A percentile compares a stretch with the other conserved stretches of the same genome.
phyloP scores from a whole-genome alignment of 2,888 invertebrate species.

The Hypsopygia costalis region DNA sequence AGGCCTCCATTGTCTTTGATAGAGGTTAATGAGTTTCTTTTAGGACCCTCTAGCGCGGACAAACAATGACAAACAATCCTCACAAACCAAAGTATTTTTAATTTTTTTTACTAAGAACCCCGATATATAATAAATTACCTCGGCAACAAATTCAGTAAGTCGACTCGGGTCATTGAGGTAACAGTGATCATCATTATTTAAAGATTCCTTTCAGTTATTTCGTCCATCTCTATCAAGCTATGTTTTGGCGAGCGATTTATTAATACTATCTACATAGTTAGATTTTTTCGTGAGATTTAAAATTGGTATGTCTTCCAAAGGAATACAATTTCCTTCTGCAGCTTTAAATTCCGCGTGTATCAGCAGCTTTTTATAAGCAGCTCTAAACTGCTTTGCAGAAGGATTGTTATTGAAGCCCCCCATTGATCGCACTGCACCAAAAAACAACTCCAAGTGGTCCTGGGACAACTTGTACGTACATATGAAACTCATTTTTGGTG shows the following conservation, averaged over 20 bases:
- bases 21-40: not conserved
- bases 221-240: slow-evolving; percentile 1
- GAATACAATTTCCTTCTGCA: not conserved
- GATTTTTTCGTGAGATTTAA: slow-evolving; percentile 1
- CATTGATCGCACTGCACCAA: not conserved
- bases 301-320: slow-evolving; percentile 4
- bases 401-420: not conserved
- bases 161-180: not conserved
- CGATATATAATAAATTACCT: slow-evolving; percentile 3
- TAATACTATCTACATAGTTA: slow-evolving; percentile 5
- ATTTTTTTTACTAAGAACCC: not conserved
- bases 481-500: too few relatives aligned
- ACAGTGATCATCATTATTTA: slow-evolving; percentile 1
- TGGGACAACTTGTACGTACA: not conserved
- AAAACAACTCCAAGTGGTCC: not conserved
- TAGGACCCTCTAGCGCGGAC: not conserved
- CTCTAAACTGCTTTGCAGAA: not conserved
- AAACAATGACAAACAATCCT: too few relatives aligned
- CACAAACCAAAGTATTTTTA: too few relatives aligned
- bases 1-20: slow-evolving; percentile 1
- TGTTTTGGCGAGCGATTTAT: slow-evolving; percentile 7
- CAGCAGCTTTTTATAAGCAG: not conserved
- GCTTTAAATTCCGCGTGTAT: not conserved
- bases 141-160: not conserved
- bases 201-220: not conserved